Evolutionary conservation across 2,888 invertebrate species (phyloP), one percentile per base, ranked within the genome.

Genomic region (Drosophila meridiana): DNA sequence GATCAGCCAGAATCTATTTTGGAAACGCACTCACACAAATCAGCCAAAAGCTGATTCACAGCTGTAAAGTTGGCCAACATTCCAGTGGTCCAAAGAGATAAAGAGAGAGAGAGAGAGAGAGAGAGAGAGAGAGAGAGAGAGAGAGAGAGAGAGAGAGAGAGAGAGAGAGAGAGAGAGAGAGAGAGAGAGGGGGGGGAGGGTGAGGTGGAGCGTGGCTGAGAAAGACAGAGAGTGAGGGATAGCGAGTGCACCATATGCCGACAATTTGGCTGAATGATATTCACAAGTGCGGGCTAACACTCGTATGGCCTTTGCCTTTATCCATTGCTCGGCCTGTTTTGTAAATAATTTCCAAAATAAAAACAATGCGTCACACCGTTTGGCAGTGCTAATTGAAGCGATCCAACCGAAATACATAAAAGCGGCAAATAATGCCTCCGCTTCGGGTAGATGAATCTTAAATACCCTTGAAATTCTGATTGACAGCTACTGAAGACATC

Each of bases 291-390:
- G 36, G 53, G 57, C 55, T 66, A 81, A 76, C 72, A 83, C 82
- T 86, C 72, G 47, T 56, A 47, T 69, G 62, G 47, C 57, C 61
- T 64, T 61, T 67, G 40, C 38, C 34, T 50, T 63, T 48, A 34
- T 32, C 38, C 42, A 64, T 66, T 68, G 38, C 36, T 47, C 52
- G 40, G 56, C 66, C 65, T 55, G 52, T 63, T 74, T 74, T 73
- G 79, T 71, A 81, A 83, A 87, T 89, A 84, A 73, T 81, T 84
- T 79, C 70, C 57, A 67, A 85, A 89, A 85, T 74, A 69, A 82
- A 89, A 77, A 72, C 85, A 82, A 80, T 85, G 87, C 84, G 87
- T 89, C 84, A 89, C 76, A 75, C 76, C 50, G 59, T 78, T 74
- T 69, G 69, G 52, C 63, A 65, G 69, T 67, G 77, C 73, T 84